phyloP scores from a whole-genome alignment of 2,113 vertebrate species.

The Barnardius zonarius region DNA sequence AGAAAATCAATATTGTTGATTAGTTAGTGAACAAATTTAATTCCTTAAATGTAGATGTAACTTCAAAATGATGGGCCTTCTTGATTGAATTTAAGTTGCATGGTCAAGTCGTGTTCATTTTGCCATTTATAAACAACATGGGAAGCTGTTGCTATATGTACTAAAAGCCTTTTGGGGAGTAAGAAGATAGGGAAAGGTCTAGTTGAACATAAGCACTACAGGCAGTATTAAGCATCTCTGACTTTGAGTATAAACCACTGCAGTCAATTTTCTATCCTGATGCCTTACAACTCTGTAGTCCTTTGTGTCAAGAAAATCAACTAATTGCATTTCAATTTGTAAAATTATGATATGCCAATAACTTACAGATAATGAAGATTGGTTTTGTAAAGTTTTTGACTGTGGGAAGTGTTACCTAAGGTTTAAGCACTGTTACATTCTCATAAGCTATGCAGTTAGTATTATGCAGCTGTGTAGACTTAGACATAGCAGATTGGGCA shows the following conservation, averaged over 20 bases:
- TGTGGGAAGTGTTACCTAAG: not conserved
- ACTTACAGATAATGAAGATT: not conserved
- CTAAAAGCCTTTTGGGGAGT: not conserved
- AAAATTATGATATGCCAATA: not conserved
- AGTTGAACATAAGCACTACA: not conserved
- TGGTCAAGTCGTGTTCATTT: not conserved
- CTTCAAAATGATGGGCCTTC: not conserved
- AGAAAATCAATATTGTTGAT: not conserved
- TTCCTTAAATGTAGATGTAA: not conserved
- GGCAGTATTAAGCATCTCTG: not conserved
- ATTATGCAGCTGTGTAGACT: not conserved
- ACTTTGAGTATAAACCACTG: not conserved
- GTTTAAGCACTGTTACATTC: not conserved
- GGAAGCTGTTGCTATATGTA: not conserved
- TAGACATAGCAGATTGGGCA: not conserved
- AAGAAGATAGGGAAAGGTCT: not conserved
- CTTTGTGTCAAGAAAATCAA: not conserved
- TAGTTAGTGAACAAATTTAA: not conserved
- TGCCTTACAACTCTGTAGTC: not conserved
- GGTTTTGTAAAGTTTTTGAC: not conserved
- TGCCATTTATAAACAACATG: not conserved
- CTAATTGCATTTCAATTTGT: not conserved
- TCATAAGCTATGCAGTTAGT: not conserved
- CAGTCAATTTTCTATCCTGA: not conserved
- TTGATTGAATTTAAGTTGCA: not conserved